Evolutionary conservation across 2,888 invertebrate genomes (phyloP), one percentile per base, ranked within the genome.

Genomic region (Epinotia nisella): DNA sequence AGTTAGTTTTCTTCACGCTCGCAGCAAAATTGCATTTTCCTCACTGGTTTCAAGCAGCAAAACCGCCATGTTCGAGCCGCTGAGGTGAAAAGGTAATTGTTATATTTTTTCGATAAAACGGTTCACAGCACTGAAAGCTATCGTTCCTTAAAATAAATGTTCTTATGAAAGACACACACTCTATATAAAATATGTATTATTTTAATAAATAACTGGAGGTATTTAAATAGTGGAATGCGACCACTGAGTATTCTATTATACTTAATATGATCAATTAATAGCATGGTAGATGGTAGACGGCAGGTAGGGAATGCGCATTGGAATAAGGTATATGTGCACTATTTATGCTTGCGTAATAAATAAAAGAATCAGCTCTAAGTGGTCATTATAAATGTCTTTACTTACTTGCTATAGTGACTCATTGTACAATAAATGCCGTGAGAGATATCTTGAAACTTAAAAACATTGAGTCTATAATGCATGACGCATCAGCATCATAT

Each of bases 331-430:
- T 24, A 21, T 64, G n/a, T n/a, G 17, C n/a, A 64, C 49, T 71
- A 64, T 56, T 65, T 39, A 59, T 41, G 35, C 59, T 53, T 60
- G 66, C 41, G 53, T 45, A 66, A 61, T 61, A 70, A 55, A 5
- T 49, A n/a, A n/a, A 70, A 66, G 70, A 70, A 74, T 70, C 51
- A 60, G 53, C 53, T 55, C 21, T 55, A 60, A 66, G 71, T 66
- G 66, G 59, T 51, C 66, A 71, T 60, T 71, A 71, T 66, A 71
- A 66, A 60, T 55, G 41, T 19, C 55, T 21, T 66, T 71, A 70
- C 60, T 66, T 71, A 70, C 60, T 61, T 56, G 45, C 29, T 53
- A 2, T 29, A 71, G 10, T 66, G 71, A 71, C 24, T 71, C 71
- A 66, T 41, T 19, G 39, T n/a, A 24, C 60, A 66, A 55, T 41